These are phyloP conservation scores for Octopus bimaculoides DNA, from an alignment of 1,140 invertebrate species.

Conservation along the genomic window DNA sequence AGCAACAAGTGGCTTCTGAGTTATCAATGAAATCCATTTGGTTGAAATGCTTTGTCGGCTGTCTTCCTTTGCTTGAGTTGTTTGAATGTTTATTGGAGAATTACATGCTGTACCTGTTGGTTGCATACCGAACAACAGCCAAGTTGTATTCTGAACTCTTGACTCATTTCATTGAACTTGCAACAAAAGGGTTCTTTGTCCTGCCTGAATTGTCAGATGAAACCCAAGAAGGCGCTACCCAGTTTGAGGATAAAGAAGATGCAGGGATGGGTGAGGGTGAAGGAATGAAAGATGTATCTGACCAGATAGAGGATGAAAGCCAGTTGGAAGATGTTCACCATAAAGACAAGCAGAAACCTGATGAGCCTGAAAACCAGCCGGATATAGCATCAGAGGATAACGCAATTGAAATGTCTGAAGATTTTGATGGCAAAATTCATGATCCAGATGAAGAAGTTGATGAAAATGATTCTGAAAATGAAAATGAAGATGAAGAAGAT, in stretches of 20 bases:
- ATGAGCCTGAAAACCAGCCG: slow-evolving; percentile 49
- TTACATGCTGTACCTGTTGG: slow-evolving; percentile 74
- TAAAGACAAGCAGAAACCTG: slow-evolving; percentile 66
- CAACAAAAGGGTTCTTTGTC: slow-evolving; percentile 89
- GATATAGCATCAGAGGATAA: slow-evolving; percentile 78
- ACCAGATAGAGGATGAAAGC: slow-evolving; percentile 88
- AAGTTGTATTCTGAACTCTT: slow-evolving; percentile 83
- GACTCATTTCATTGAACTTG: slow-evolving; percentile 80
- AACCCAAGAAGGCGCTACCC: slow-evolving; percentile 52
- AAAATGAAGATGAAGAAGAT: slow-evolving; percentile 63
- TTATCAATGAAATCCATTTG: slow-evolving; percentile 9
- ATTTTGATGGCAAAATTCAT: slow-evolving; percentile 83
- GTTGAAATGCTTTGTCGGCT: slow-evolving; percentile 23
- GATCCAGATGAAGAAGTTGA: slow-evolving; percentile 66
- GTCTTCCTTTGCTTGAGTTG: slow-evolving; percentile 73
- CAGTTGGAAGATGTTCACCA: slow-evolving; percentile 83
- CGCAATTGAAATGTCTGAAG: slow-evolving; percentile 89
- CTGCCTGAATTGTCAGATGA: slow-evolving; percentile 72
- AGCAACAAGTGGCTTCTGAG: not conserved
- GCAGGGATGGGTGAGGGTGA: slow-evolving; percentile 87
- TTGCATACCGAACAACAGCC: slow-evolving; percentile 71
- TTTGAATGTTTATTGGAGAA: slow-evolving; percentile 73
- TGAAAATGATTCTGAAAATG: slow-evolving; percentile 55
- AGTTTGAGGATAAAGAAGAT: slow-evolving; percentile 65
- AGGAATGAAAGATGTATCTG: slow-evolving; percentile 89